These are phyloP conservation scores for Apis florea DNA, from an alignment of 1,140 invertebrate species.

Conservation along the genomic window DNA sequence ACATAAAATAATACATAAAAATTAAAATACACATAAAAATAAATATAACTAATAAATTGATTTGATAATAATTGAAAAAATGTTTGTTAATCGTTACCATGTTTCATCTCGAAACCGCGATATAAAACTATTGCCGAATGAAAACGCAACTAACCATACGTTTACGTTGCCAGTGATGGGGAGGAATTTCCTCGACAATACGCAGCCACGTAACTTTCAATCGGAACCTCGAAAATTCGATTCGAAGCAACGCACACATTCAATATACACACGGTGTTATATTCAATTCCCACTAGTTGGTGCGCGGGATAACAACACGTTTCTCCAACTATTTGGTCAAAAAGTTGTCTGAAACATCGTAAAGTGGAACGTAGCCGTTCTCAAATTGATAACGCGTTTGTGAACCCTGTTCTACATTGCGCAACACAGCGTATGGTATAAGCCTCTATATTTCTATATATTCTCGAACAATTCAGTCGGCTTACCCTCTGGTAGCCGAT, in stretches of 20 bases:
- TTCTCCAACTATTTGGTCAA: slow-evolving; percentile 21
- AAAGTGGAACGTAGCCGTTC: slow-evolving; percentile 15
- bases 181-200: slow-evolving; percentile 3
- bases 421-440: background rate
- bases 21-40: too few relatives aligned
- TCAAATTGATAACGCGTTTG: slow-evolving; percentile 34
- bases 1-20: too few relatives aligned
- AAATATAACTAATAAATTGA: too few relatives aligned
- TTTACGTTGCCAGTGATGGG: too few relatives aligned
- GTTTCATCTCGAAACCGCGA: background rate
- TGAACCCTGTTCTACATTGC: background rate
- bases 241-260: background rate
- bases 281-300: background rate
- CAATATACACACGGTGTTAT: background rate
- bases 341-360: slow-evolving; percentile 8
- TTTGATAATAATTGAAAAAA: too few relatives aligned
- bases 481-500: slow-evolving; percentile 39
- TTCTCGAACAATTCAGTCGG: slow-evolving; percentile 41
- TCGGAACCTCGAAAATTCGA: slow-evolving; percentile 19
- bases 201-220: slow-evolving; percentile 21
- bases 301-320: background rate
- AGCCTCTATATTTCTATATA: slow-evolving; percentile 30
- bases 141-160: background rate
- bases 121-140: background rate
- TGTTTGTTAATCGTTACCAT: background rate